Conservation (phyloP, 2,797 vertebrate species). For the Sebastiscus albofasciatus region DNA sequence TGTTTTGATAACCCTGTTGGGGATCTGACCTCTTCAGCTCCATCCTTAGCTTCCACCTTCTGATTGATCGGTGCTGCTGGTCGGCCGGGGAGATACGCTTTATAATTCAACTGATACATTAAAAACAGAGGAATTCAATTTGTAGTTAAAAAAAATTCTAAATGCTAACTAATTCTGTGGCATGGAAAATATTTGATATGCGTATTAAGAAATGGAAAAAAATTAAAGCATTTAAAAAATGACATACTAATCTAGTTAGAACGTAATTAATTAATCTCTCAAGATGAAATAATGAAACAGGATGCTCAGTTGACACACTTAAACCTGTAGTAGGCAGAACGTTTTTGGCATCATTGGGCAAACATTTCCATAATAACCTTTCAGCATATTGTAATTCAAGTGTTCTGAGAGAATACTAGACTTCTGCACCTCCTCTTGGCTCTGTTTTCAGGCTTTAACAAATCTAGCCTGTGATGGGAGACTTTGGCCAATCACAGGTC, state of each 20-base stretch:
- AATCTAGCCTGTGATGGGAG: neutral
- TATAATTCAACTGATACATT: neutral
- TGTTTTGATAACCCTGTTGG: slow-evolving; percentile 51
- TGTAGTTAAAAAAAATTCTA: neutral
- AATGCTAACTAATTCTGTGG: neutral
- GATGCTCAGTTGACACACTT: neutral
- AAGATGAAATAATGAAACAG: neutral
- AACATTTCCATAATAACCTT: neutral
- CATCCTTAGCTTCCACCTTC: neutral
- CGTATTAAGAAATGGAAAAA: neutral
- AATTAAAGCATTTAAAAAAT: neutral
- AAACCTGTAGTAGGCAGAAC: neutral
- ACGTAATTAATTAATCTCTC: neutral
- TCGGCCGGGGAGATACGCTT: neutral
- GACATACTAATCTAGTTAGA: neutral
- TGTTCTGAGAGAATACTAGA: neutral
- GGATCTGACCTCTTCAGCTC: slow-evolving; percentile 17
- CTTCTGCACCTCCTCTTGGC: neutral
- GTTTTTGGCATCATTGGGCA: neutral
- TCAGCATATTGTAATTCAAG: neutral
- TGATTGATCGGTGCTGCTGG: neutral
- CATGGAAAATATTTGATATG: neutral
- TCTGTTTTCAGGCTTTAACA: neutral
- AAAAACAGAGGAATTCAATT: neutral
- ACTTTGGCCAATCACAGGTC: neutral